A percentile compares a stretch with the other conserved stretches of the same genome.
Evolutionary conservation across 2,797 vertebrate genomes (phyloP).

Genomic region (Sciurus carolinensis): DNA sequence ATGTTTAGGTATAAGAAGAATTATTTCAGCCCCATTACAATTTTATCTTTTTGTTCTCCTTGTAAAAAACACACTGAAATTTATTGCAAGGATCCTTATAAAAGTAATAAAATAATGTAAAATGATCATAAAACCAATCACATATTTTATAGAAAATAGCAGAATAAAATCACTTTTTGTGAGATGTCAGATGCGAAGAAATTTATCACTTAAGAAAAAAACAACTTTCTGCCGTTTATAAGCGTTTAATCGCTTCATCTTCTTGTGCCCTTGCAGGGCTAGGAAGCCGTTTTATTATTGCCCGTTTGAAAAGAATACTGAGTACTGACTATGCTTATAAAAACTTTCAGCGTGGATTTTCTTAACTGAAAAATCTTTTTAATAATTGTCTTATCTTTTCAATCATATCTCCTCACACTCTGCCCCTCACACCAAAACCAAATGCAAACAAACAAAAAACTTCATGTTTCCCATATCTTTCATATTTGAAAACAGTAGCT

Average conservation of each 20-base stretch:
- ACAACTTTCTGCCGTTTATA: constrained; percentile 82
- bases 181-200: constrained; percentile 81
- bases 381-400: constrained; percentile 64
- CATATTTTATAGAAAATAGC: constrained; percentile 88
- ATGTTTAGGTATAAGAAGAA: constrained; percentile 71
- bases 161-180: constrained; percentile 84
- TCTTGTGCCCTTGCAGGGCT: constrained; percentile 68
- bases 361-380: constrained; percentile 63
- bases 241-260: constrained; percentile 82
- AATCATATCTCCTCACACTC: background rate
- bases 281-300: constrained; percentile 82
- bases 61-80: constrained; percentile 85
- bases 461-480: constrained; percentile 27
- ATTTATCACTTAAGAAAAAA: constrained; percentile 85
- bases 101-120: constrained; percentile 86
- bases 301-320: constrained; percentile 79
- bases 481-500: constrained; percentile 21
- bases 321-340: constrained; percentile 65
- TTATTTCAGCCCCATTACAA: constrained; percentile 74
- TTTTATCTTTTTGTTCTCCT: constrained; percentile 78
- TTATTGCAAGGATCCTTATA: constrained; percentile 81
- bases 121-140: constrained; percentile 87
- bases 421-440: background rate
- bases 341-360: constrained; percentile 67
- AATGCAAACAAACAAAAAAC: constrained; percentile 40